These are phyloP conservation scores for Trichoplax adhaerens DNA, from an alignment of 37 sponge, comb jelly and placozoan genomes.

Conservation along the genomic window DNA sequence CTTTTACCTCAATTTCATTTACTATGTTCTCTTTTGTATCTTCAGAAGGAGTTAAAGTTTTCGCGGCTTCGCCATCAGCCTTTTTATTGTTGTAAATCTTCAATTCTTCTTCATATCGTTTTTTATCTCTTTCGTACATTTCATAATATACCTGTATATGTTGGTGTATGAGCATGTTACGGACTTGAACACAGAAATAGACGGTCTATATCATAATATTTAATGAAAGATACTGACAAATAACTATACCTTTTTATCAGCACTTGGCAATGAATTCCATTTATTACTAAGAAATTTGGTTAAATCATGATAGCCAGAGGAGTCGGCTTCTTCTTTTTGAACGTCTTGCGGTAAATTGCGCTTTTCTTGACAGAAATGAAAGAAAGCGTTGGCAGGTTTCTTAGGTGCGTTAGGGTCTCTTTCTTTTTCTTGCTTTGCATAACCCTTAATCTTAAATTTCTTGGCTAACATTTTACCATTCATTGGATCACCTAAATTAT, in stretches of 20 bases:
- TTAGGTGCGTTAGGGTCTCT: slow-evolving; percentile 42
- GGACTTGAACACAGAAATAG: too few relatives aligned
- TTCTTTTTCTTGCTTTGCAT: slow-evolving; percentile 1
- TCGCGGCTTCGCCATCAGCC: too few relatives aligned
- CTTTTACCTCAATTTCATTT: too few relatives aligned
- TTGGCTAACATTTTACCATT: too few relatives aligned
- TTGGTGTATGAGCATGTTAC: background rate
- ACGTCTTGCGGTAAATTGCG: slow-evolving; percentile 29
- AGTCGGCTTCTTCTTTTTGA: slow-evolving; percentile 14
- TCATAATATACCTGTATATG: slow-evolving; percentile 27
- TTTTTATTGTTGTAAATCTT: slow-evolving; percentile 12
- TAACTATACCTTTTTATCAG: slow-evolving; percentile 44
- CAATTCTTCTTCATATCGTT: slow-evolving; percentile 43
- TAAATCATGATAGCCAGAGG: slow-evolving; percentile 44
- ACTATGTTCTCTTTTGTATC: too few relatives aligned
- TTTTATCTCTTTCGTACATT: slow-evolving; percentile 43
- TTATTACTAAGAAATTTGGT: slow-evolving; percentile 44
- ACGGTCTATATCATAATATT: too few relatives aligned
- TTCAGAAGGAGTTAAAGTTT: too few relatives aligned
- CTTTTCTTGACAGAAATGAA: slow-evolving; percentile 61
- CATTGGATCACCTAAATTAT: too few relatives aligned
- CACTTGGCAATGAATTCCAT: slow-evolving; percentile 35
- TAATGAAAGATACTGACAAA: background rate
- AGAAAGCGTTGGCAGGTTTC: slow-evolving; percentile 65
- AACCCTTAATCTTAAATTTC: too few relatives aligned